A percentile compares a stretch with the other conserved stretches of the same genome.
phyloP scores from a whole-genome alignment of 2,113 vertebrate genomes.

The Chaetops frenatus region DNA sequence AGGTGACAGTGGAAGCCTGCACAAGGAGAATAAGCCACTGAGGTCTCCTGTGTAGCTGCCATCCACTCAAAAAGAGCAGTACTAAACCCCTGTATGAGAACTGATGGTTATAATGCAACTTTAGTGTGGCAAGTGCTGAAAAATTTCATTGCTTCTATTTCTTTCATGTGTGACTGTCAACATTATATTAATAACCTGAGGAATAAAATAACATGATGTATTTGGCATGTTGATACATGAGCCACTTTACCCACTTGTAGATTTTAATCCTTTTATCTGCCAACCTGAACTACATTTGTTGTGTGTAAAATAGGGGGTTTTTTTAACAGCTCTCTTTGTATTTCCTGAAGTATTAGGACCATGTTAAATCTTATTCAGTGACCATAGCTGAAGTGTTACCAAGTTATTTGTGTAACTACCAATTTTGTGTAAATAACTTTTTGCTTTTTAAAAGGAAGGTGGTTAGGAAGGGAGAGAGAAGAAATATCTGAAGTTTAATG shows the following conservation, averaged over 20 bases:
- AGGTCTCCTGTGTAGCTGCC: neutral
- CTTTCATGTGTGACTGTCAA: neutral
- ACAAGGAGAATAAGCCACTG: neutral
- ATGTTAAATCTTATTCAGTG: neutral
- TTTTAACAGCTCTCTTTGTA: neutral
- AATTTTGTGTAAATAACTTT: neutral
- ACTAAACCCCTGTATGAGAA: neutral
- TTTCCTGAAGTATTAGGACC: neutral
- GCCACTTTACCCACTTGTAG: neutral
- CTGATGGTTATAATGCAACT: neutral
- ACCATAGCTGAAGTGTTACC: neutral
- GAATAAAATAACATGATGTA: neutral
- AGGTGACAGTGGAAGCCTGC: neutral
- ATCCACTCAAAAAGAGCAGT: neutral
- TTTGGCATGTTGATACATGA: neutral
- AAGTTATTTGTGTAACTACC: neutral
- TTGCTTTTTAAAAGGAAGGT: neutral
- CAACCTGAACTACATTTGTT: neutral
- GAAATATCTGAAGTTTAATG: neutral
- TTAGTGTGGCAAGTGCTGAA: neutral
- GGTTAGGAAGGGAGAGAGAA: neutral
- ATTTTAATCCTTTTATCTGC: neutral
- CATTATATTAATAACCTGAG: neutral
- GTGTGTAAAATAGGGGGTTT: neutral
- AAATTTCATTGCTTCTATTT: neutral